Conservation (phyloP, 2,113 vertebrate species). For the Grallaria varia region DNA sequence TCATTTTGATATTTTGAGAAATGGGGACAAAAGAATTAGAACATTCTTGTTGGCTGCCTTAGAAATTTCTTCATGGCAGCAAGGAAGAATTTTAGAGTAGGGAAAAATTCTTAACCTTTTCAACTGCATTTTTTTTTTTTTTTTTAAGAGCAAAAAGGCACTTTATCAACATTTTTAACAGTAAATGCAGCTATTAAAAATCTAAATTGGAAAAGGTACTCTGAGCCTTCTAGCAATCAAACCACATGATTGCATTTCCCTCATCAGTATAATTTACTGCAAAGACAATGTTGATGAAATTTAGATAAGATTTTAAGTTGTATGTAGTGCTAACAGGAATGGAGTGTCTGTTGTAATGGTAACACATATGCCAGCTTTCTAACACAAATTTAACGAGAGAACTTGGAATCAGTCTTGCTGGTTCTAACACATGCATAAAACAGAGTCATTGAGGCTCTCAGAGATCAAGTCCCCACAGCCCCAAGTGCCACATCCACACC, state of each 20-base stretch:
- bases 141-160: neutral
- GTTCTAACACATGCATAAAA: neutral
- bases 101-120: neutral
- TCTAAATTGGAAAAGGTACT: neutral
- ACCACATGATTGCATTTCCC: neutral
- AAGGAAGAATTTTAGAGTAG: neutral
- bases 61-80: neutral
- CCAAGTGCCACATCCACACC: neutral
- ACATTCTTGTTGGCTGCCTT: constrained; percentile 37
- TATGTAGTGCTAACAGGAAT: neutral
- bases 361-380: neutral
- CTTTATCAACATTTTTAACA: neutral
- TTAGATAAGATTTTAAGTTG: neutral
- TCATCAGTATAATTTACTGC: neutral
- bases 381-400: neutral
- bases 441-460: neutral
- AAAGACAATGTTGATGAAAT: neutral
- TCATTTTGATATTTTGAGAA: constrained; percentile 71
- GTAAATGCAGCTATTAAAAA: neutral
- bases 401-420: neutral
- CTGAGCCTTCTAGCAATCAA: neutral
- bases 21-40: constrained; percentile 67
- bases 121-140: neutral
- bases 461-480: neutral
- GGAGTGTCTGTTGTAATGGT: neutral